Evolutionary conservation across 1,140 invertebrate species (phyloP).

Genomic region (Caenorhabditis elegans): DNA sequence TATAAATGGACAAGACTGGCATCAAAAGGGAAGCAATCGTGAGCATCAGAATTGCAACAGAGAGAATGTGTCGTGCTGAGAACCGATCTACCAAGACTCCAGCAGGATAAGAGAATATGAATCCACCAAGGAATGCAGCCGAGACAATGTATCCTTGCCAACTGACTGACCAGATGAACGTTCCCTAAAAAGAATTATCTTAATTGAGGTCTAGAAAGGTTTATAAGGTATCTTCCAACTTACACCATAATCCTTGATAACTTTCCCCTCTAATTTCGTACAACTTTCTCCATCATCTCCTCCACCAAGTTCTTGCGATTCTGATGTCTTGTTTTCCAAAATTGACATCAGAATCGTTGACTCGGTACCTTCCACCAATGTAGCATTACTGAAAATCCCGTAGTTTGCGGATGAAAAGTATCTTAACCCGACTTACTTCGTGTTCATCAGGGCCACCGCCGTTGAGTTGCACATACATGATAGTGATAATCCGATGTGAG

Average conservation of each 20-base stretch:
- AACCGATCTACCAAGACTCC: constrained; percentile 11
- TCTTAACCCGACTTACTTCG: background rate
- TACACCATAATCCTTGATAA: constrained; percentile 23
- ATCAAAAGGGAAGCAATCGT: background rate
- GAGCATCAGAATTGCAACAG: background rate
- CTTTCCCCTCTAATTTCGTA: background rate
- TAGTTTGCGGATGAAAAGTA: too few species aligned
- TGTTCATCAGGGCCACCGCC: constrained; percentile 17
- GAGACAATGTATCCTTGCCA: constrained; percentile 26
- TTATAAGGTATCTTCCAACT: too few species aligned
- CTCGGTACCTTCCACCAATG: background rate
- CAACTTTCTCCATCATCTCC: background rate
- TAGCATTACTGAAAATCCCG: background rate
- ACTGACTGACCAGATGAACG: background rate
- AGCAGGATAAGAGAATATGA: constrained; percentile 9
- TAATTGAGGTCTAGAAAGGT: background rate
- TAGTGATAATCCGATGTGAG: constrained; percentile 32
- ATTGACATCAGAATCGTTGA: background rate
- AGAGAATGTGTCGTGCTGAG: constrained; percentile 30
- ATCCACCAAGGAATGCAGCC: constrained; percentile 1
- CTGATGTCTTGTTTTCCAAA: background rate
- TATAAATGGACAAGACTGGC: background rate
- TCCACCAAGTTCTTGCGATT: background rate
- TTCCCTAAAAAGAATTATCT: background rate
- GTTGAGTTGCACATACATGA: constrained; percentile 41